Conservation (phyloP, 1,140 invertebrate species). For the Acarapis woodi region DNA sequence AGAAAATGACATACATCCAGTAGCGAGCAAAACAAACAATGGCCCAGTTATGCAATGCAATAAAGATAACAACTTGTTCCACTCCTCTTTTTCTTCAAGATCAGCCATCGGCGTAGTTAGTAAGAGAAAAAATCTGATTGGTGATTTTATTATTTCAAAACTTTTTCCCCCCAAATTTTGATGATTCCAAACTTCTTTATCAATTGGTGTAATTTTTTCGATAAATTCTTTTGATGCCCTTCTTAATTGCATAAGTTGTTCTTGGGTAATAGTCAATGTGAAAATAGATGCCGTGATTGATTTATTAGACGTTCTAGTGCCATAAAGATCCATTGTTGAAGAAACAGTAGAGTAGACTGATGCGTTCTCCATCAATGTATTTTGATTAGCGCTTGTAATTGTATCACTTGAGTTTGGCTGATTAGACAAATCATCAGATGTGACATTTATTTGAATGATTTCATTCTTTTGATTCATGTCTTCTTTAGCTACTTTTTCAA, state of each 20-base stretch:
- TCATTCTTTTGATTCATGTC: too few relatives aligned
- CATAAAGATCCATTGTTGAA: background rate
- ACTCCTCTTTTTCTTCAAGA: constrained; percentile 6
- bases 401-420: too few relatives aligned
- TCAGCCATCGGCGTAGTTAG: constrained; percentile 8
- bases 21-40: constrained; percentile 5
- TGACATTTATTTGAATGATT: too few relatives aligned
- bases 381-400: too few relatives aligned
- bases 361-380: constrained; percentile 1
- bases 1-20: constrained; percentile 3
- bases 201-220: constrained; percentile 5
- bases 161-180: constrained; percentile 5
- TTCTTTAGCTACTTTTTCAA: background rate
- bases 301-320: background rate
- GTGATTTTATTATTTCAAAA: constrained; percentile 7
- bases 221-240: constrained; percentile 7
- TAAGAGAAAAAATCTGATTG: constrained; percentile 6
- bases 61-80: constrained; percentile 6
- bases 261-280: constrained; percentile 3
- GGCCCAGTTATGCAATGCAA: constrained; percentile 8
- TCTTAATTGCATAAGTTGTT: constrained; percentile 1
- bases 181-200: constrained; percentile 4
- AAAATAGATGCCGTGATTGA: background rate
- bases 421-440: too few relatives aligned
- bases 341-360: constrained; percentile 1